These are phyloP conservation scores for Podotricha telesiphe DNA, from an alignment of 2,888 invertebrate genomes.

Conservation along the genomic window DNA sequence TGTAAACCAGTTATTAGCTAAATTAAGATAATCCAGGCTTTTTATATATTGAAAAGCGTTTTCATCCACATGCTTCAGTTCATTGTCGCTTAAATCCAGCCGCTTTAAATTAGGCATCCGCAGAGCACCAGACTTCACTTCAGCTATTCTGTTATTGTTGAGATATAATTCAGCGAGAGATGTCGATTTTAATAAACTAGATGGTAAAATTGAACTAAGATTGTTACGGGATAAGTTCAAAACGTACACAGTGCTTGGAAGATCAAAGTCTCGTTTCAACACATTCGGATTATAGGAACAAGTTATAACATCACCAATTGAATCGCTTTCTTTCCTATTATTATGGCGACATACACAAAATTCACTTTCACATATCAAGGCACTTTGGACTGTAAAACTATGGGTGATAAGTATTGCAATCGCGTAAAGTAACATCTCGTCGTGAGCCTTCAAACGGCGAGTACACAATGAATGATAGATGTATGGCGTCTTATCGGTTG, in stretches of 20 bases:
- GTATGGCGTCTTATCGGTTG: conserved; percentile 51
- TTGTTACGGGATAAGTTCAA: conserved; percentile 69
- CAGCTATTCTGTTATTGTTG: conserved; percentile 61
- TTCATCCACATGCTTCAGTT: conserved; percentile 62
- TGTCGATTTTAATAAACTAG: conserved; percentile 56
- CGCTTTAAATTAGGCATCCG: conserved; percentile 61
- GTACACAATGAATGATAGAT: conserved; percentile 44
- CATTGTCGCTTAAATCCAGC: conserved; percentile 73
- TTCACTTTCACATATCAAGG: conserved; percentile 59
- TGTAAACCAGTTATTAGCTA: conserved; percentile 72
- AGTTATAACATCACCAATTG: conserved; percentile 59
- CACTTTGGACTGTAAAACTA: conserved; percentile 51
- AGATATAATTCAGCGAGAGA: conserved; percentile 60
- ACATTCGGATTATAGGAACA: conserved; percentile 58
- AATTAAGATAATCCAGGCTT: conserved; percentile 71
- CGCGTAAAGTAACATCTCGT: conserved; percentile 52
- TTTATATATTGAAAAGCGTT: conserved; percentile 65
- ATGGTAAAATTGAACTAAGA: conserved; percentile 54
- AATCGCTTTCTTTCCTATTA: conserved; percentile 57
- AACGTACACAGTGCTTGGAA: conserved; percentile 59
- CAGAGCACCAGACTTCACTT: conserved; percentile 59
- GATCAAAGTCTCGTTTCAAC: conserved; percentile 48
- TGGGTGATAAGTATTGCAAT: conserved; percentile 47
- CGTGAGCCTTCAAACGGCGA: conserved; percentile 44
- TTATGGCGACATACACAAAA: conserved; percentile 59